A percentile compares a stretch with the other conserved stretches of the same genome.
Conservation (phyloP, 2,113 vertebrate genomes). For the Picathartes gymnocephalus region DNA sequence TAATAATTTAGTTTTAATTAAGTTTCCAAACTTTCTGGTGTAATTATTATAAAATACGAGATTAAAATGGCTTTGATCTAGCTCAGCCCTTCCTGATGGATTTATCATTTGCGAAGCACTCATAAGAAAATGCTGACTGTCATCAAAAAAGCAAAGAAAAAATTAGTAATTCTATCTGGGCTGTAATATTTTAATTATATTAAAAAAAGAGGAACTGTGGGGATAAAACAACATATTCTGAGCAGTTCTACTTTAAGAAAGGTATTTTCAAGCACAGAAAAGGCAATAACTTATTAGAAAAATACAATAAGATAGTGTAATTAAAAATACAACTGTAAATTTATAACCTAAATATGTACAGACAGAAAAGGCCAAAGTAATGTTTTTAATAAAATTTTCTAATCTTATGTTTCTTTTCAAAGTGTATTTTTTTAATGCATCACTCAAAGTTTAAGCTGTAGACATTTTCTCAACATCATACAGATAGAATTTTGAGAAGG, state of each 20-base stretch:
- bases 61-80: background rate
- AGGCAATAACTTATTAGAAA: background rate
- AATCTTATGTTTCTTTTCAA: background rate
- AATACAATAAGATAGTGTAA: background rate
- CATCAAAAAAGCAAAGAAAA: background rate
- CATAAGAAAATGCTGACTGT: background rate
- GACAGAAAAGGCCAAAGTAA: background rate
- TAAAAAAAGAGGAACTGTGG: background rate
- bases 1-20: background rate
- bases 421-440: background rate
- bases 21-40: background rate
- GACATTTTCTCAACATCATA: background rate
- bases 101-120: background rate
- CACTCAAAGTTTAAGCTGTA: background rate
- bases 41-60: background rate
- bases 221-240: background rate
- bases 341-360: background rate
- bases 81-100: background rate
- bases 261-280: background rate
- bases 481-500: background rate
- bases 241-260: background rate
- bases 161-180: background rate
- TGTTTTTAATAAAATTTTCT: background rate
- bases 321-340: background rate
- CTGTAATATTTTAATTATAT: background rate